Percentiles rank a stretch among this genome's conserved stretches.
Evolutionary conservation across 92 coral and sea anemone genomes (phyloP).

Genomic region (Scolanthus callimorphus): DNA sequence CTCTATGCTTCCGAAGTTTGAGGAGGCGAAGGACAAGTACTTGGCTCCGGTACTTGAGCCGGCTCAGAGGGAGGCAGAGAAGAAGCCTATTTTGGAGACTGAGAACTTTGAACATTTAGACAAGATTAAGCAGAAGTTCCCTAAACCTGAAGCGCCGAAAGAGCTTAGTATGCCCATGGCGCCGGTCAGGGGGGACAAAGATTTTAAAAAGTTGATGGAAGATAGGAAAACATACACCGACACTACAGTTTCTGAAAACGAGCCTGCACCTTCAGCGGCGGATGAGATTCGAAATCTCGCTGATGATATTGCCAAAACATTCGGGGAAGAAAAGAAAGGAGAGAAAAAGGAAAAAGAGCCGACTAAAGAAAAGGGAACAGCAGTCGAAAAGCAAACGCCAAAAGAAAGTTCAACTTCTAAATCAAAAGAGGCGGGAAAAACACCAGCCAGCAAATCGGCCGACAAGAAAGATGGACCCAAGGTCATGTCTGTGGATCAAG

Average conservation of each 20-base stretch:
- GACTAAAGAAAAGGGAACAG: too few species aligned
- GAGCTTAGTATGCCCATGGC: conserved; percentile 58
- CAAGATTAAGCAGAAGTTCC: conserved; percentile 50
- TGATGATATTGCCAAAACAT: background rate
- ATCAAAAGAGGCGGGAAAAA: too few species aligned
- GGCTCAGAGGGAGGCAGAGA: conserved; percentile 4
- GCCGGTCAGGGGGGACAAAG: conserved; percentile 64
- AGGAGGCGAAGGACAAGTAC: conserved; percentile 62
- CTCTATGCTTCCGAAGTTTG: conserved; percentile 59
- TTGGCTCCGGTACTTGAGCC: conserved; percentile 23
- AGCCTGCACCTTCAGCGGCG: conserved; percentile 50
- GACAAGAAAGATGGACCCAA: too few species aligned
- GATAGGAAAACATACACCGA: conserved; percentile 72
- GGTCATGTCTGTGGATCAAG: too few species aligned
- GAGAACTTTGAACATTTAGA: conserved; percentile 70
- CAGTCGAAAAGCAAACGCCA: too few species aligned
- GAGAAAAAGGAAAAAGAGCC: background rate
- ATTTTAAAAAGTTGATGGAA: conserved; percentile 76
- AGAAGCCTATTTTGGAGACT: conserved; percentile 43
- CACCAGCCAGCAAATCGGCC: too few species aligned
- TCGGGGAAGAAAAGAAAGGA: background rate
- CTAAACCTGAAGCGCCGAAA: conserved; percentile 43
- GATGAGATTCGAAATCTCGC: conserved; percentile 5
- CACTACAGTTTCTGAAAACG: conserved; percentile 18
- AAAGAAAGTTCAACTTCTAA: too few species aligned